A percentile compares a stretch with the other conserved stretches of the same genome.
Conservation (phyloP, 2,113 vertebrate species). For the Myrmecobius fasciatus region DNA sequence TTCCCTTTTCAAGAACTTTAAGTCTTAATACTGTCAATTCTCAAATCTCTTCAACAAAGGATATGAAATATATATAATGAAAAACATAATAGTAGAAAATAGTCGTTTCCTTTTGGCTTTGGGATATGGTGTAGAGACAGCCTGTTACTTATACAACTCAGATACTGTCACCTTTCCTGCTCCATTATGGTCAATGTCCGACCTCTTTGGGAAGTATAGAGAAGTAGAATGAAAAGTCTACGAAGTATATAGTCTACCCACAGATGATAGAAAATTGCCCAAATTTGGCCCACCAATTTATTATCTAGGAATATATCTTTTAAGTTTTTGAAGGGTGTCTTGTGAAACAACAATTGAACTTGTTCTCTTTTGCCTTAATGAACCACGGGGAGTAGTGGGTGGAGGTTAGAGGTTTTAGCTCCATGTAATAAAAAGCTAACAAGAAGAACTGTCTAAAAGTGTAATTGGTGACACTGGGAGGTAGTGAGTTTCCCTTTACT, state of each 20-base stretch:
- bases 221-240: not conserved
- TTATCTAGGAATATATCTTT: not conserved
- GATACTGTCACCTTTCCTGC: not conserved
- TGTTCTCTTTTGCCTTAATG: not conserved
- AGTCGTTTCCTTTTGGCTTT: not conserved
- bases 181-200: not conserved
- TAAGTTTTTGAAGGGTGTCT: not conserved
- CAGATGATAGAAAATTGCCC: not conserved
- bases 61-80: not conserved
- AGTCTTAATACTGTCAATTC: not conserved
- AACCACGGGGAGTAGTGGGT: not conserved
- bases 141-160: not conserved
- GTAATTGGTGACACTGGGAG: not conserved
- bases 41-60: not conserved
- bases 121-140: not conserved
- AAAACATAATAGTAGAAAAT: not conserved
- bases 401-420: not conserved
- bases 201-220: not conserved
- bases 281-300: not conserved
- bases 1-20: not conserved
- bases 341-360: not conserved
- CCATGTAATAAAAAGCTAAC: not conserved
- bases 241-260: not conserved
- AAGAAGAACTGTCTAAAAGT: not conserved
- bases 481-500: not conserved